Evolutionary conservation across 2,113 vertebrate species (phyloP).

Genomic region (Ameiurus melas): DNA sequence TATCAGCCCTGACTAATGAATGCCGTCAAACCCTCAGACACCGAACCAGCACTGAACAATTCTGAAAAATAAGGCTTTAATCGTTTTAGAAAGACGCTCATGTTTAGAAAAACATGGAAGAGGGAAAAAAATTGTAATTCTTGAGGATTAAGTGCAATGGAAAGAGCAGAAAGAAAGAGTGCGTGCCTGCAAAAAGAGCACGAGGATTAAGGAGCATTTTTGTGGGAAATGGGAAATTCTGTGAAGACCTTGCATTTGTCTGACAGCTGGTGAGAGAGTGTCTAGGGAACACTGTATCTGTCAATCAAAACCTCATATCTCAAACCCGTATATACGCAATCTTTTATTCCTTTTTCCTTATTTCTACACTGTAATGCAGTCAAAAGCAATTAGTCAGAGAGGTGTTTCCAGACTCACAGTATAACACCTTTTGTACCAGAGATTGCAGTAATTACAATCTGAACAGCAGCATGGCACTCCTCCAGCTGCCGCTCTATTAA

Average conservation of each 20-base stretch:
- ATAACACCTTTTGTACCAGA: constrained; percentile 33
- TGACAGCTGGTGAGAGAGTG: background rate
- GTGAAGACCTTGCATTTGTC: background rate
- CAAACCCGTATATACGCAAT: background rate
- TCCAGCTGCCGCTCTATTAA: constrained; percentile 19
- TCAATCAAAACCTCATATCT: background rate
- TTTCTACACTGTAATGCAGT: background rate
- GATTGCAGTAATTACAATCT: constrained; percentile 39
- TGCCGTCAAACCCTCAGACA: background rate
- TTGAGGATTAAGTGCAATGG: constrained; percentile 1
- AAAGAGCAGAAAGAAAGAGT: background rate
- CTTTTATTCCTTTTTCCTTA: background rate
- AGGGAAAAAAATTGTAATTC: background rate
- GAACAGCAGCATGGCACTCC: constrained; percentile 9
- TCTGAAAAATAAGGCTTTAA: constrained; percentile 10
- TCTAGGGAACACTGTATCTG: background rate
- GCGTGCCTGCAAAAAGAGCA: background rate
- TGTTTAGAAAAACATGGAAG: background rate
- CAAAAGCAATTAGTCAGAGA: background rate
- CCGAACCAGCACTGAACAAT: background rate
- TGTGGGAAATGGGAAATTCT: background rate
- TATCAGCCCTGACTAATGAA: constrained; percentile 37
- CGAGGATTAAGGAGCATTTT: background rate
- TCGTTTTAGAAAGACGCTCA: constrained; percentile 7
- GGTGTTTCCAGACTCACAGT: background rate